Evolutionary conservation across 1,140 invertebrate genomes (phyloP), one percentile per base, ranked within the genome.

Genomic region (Spodoptera frugiperda): DNA sequence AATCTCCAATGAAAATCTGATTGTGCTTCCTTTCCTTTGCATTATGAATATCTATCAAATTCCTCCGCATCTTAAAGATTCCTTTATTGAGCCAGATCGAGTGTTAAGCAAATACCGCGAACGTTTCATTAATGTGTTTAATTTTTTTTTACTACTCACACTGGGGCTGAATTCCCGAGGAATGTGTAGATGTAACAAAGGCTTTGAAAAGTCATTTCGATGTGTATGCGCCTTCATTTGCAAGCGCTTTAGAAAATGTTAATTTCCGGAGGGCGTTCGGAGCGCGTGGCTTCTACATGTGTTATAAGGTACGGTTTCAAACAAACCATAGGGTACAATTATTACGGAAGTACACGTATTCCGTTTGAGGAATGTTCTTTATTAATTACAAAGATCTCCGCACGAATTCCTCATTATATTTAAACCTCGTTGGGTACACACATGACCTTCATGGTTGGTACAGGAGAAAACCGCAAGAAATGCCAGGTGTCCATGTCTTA

Each of bases 11-110:
- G 89, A 91, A 90, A 91, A 90, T 91, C 87, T 88, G 89, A 91
- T 91, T 91, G 88, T 85, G 87, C 87, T 91, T 88, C 85, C 86
- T 88, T 92, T 86, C 86, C 85, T 89, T 92, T 87, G 87, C 87
- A 87, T 91, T 91, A 91, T 89, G 83, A 91, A 90, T 88, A 87
- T 87, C 84, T 89, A 89, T 87, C 84, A 87, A 90, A 89, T 87
- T 83, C 80, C 79, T 75, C 61, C 79, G 80, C 78, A 76, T 81
- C 79, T 84, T 78, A 70, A 80, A 77, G 72, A 84, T 87, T 77
- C 75, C 79, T 83, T 91, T 88, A 88, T 91, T 85, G 82, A 81
- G 71, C 70, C 76, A 67, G 82, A 82, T 84, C 65, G 82, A 85
- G 81, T 83, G 84, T 82, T 82, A 83, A 85, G 78, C 79, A 87